These are phyloP conservation scores for Cardiocondyla obscurior DNA, from an alignment of 1,140 invertebrate genomes.

Conservation along the genomic window DNA sequence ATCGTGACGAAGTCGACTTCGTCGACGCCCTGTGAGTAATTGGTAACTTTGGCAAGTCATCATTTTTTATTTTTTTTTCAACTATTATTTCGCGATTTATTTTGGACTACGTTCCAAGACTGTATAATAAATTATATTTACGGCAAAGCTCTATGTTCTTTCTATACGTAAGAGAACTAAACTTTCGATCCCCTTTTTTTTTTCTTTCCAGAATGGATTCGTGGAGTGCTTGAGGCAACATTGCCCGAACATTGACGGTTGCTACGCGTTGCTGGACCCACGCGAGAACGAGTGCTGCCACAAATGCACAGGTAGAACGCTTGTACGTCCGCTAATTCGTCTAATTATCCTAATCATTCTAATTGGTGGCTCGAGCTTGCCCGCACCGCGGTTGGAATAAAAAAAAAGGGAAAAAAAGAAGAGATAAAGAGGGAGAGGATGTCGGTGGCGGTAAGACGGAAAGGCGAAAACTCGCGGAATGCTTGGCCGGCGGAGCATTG, in stretches of 20 bases:
- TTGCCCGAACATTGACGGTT: slow-evolving; percentile 89
- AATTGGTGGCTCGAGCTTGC: slow-evolving; percentile 31
- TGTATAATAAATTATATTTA: slow-evolving; percentile 18
- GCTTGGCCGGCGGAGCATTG: slow-evolving; percentile 69
- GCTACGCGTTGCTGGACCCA: slow-evolving; percentile 86
- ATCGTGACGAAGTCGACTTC: background rate
- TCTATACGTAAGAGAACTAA: background rate
- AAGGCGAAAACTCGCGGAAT: slow-evolving; percentile 51
- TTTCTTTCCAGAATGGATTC: slow-evolving; percentile 87
- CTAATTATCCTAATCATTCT: slow-evolving; percentile 39
- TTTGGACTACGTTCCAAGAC: no score
- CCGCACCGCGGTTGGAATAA: background rate
- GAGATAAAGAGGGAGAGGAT: background rate
- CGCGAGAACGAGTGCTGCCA: slow-evolving; percentile 87
- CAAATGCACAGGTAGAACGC: slow-evolving; percentile 87
- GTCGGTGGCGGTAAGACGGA: slow-evolving; percentile 9
- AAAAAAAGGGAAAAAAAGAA: background rate
- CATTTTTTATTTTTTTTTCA: background rate
- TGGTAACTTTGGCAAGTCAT: slow-evolving; percentile 18
- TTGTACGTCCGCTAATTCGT: slow-evolving; percentile 20
- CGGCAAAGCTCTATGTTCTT: background rate
- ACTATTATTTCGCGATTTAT: background rate
- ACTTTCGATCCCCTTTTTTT: background rate
- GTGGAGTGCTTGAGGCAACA: slow-evolving; percentile 87
- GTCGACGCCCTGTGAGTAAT: background rate